Conservation (phyloP, 2,113 vertebrate genomes). For the Gallinago media region DNA sequence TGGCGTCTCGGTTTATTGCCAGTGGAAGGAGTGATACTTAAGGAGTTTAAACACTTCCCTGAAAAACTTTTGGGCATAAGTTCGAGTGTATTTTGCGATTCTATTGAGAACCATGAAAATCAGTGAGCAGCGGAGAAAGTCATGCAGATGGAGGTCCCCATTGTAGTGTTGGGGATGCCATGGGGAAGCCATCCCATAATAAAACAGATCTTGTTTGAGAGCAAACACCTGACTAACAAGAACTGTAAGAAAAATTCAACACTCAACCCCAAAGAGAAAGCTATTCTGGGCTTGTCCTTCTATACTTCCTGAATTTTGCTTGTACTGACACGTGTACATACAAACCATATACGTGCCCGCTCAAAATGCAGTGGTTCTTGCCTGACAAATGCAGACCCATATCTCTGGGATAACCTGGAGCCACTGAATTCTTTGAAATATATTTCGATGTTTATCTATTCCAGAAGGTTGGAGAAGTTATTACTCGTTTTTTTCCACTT, state of each 20-base stretch:
- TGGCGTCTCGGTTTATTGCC: background rate
- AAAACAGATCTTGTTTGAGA: background rate
- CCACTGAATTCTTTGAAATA: background rate
- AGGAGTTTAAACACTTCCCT: background rate
- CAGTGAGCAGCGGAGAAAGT: background rate
- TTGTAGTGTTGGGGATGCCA: background rate
- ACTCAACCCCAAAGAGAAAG: background rate
- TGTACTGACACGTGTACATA: background rate
- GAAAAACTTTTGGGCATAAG: background rate
- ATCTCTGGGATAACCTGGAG: background rate
- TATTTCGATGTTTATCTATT: background rate
- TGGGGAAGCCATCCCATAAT: background rate
- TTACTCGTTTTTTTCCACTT: background rate
- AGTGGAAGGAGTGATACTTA: background rate
- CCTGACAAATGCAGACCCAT: background rate
- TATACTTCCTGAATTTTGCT: background rate
- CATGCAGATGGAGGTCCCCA: background rate
- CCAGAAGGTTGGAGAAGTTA: background rate
- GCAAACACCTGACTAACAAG: background rate
- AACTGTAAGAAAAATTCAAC: background rate
- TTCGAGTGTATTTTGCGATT: background rate
- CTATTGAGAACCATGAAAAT: background rate
- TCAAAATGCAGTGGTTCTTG: background rate
- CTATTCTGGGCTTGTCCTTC: background rate
- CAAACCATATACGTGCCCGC: fast-evolving